Conservation (phyloP, 2,797 vertebrate species). For the Novumbra hubbsi region DNA sequence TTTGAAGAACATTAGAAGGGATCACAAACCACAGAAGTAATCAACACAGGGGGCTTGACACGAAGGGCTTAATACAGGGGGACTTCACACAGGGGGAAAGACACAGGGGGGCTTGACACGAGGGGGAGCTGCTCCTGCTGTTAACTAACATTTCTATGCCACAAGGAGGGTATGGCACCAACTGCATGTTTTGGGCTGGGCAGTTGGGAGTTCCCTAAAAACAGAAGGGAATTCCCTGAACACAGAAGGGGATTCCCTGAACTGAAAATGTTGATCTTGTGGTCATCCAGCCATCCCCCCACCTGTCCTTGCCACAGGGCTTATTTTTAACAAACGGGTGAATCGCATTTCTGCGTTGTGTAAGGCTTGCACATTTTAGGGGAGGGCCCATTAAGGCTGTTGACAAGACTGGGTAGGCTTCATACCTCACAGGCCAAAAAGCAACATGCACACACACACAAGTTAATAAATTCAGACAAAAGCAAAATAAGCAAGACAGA, state of each 20-base stretch:
- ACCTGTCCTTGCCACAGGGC: too few species aligned
- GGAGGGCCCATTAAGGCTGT: neutral
- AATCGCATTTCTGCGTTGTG: conserved; percentile 48
- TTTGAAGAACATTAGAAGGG: too few species aligned
- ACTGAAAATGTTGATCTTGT: neutral
- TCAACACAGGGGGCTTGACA: too few species aligned
- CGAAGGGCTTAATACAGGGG: too few species aligned
- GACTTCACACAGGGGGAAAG: too few species aligned
- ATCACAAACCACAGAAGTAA: too few species aligned
- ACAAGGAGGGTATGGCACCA: neutral
- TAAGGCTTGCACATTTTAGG: conserved; percentile 39
- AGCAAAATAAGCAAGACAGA: neutral
- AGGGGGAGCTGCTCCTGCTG: too few species aligned
- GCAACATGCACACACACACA: conserved; percentile 11
- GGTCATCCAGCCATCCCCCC: too few species aligned
- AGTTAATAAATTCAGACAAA: conserved; percentile 12
- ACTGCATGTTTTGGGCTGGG: too few species aligned
- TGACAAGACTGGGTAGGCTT: neutral
- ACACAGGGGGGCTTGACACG: too few species aligned
- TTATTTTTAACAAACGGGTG: conserved; percentile 20
- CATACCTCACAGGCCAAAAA: conserved; percentile 2
- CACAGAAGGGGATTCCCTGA: neutral
- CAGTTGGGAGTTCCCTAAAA: too few species aligned
- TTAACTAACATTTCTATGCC: too few species aligned
- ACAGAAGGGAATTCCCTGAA: neutral